Conservation (phyloP, 2,888 invertebrate genomes). For the Tachina lurida region DNA sequence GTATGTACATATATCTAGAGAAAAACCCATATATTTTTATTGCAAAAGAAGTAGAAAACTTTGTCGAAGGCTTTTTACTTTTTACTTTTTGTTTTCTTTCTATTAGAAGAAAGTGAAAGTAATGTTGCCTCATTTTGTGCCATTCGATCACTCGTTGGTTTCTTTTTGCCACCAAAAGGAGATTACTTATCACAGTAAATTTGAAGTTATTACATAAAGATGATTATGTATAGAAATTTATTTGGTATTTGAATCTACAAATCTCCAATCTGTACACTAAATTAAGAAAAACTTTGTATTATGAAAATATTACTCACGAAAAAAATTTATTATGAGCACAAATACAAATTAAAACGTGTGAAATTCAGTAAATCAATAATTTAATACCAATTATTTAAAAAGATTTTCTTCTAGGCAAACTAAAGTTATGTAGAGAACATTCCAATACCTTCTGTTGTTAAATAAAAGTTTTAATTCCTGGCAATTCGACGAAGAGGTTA, state of each 20-base stretch:
- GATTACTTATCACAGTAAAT: conserved; percentile 69
- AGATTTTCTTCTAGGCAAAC: not conserved
- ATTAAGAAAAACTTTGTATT: not conserved
- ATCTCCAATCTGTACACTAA: not conserved
- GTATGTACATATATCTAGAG: conserved; percentile 66
- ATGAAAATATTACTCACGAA: not conserved
- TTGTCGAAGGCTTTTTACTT: conserved; percentile 49
- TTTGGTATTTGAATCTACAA: conserved; percentile 33
- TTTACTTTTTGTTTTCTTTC: conserved; percentile 12
- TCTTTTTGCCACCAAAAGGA: conserved; percentile 48
- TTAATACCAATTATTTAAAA: not conserved
- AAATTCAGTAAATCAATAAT: not conserved
- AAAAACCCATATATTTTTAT: conserved; percentile 50
- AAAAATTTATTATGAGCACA: not conserved
- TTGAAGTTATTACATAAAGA: conserved; percentile 67
- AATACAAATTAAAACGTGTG: not conserved
- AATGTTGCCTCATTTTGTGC: conserved; percentile 26
- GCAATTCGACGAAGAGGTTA: too few species aligned
- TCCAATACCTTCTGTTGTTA: too few species aligned
- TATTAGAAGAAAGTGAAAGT: conserved; percentile 44
- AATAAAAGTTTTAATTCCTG: too few species aligned
- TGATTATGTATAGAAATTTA: conserved; percentile 57
- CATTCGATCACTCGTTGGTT: conserved; percentile 5
- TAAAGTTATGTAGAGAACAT: not conserved
- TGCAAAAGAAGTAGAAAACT: conserved; percentile 50